A percentile compares a stretch with the other conserved stretches of the same genome.
Evolutionary conservation across 2,797 vertebrate species (phyloP).

Genomic region (Centropyge bicolor): DNA sequence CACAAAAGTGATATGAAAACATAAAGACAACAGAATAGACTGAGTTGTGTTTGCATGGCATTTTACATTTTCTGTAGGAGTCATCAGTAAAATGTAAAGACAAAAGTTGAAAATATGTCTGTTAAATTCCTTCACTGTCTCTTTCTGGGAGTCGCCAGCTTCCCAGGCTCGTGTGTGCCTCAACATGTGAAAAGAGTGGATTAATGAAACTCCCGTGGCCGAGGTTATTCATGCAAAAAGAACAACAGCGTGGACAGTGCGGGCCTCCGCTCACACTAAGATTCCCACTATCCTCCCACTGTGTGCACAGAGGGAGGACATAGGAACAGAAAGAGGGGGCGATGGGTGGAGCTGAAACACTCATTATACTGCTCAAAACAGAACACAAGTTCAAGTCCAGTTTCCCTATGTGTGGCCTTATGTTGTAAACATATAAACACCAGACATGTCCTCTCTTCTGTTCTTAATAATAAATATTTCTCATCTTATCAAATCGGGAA

Average conservation of each 20-base stretch:
- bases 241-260: constrained; percentile 74
- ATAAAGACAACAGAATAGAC: not conserved
- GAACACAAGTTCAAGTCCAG: not conserved
- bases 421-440: constrained; percentile 16
- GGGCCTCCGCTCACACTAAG: constrained; percentile 54
- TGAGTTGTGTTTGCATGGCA: not conserved
- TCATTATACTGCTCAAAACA: not conserved
- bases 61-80: not conserved
- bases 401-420: not conserved
- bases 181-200: constrained; percentile 79
- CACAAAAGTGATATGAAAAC: not conserved
- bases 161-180: constrained; percentile 67
- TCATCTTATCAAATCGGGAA: not conserved
- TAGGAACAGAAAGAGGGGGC: constrained; percentile 11
- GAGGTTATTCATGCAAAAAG: constrained; percentile 82
- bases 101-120: not conserved
- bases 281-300: constrained; percentile 48
- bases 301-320: constrained; percentile 15
- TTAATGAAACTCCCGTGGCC: constrained; percentile 75
- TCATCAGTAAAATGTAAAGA: not conserved
- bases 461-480: not conserved
- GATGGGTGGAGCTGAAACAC: not conserved
- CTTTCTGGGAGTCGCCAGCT: constrained; percentile 24
- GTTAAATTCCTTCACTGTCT: not conserved
- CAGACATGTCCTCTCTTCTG: not conserved